These are phyloP conservation scores for Microplitis deprimator DNA, from an alignment of 2,888 invertebrate genomes.

Conservation along the genomic window DNA sequence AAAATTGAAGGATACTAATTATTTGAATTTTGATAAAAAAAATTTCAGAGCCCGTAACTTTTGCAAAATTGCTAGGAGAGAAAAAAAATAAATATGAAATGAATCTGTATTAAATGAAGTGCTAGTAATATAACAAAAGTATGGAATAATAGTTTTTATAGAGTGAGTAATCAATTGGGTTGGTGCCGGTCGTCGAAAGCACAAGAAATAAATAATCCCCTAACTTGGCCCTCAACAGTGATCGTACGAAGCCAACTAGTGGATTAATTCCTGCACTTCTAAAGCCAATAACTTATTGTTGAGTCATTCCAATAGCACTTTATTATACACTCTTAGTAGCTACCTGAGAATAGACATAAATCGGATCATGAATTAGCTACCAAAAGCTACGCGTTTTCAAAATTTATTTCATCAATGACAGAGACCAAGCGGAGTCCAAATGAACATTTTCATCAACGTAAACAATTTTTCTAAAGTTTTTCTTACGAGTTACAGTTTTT, in stretches of 20 bases:
- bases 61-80: neutral
- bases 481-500: slow-evolving; percentile 11
- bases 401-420: no score
- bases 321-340: slow-evolving; percentile 50
- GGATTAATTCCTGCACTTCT: slow-evolving; percentile 61
- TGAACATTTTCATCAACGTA: slow-evolving; percentile 38
- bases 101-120: neutral
- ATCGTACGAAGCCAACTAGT: slow-evolving; percentile 62
- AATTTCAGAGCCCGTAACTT: neutral
- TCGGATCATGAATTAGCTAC: no score
- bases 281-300: slow-evolving; percentile 68
- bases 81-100: neutral
- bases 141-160: neutral
- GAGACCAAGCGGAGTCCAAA: neutral
- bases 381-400: no score
- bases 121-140: neutral
- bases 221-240: slow-evolving; percentile 60
- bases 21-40: no score
- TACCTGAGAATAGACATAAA: slow-evolving; percentile 3
- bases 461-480: slow-evolving; percentile 57
- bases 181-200: slow-evolving; percentile 24
- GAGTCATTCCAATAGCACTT: slow-evolving; percentile 65
- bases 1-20: no score
- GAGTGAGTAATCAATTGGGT: neutral
- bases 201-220: slow-evolving; percentile 54